phyloP scores from a whole-genome alignment of 2,113 vertebrate species.

The Azemiops feae region DNA sequence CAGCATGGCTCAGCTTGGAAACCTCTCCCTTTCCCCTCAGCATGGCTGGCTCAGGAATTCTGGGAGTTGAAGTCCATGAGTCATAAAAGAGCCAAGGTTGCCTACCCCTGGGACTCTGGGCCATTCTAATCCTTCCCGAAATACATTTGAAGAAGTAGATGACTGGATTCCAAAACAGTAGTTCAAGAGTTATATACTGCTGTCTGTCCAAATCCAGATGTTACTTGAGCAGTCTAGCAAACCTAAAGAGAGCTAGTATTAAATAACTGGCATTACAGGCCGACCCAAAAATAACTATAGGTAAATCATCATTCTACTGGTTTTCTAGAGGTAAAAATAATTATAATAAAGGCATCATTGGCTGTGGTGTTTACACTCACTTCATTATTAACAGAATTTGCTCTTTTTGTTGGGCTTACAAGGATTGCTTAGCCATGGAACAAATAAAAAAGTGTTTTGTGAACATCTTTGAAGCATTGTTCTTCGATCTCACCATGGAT shows the following conservation, averaged over 20 bases:
- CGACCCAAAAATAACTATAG: neutral
- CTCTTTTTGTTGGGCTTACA: neutral
- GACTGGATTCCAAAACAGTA: neutral
- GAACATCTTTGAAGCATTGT: neutral
- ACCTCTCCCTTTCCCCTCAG: no score
- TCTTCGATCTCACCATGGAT: neutral
- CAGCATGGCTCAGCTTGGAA: no score
- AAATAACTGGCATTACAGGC: neutral
- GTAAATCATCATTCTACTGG: neutral
- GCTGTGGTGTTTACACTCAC: neutral
- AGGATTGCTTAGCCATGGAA: neutral
- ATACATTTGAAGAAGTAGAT: neutral
- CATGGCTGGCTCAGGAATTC: no score
- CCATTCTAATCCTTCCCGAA: neutral
- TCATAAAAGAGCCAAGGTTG: no score
- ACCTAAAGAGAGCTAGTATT: neutral
- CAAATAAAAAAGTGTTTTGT: neutral
- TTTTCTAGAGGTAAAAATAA: neutral
- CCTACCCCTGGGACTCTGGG: neutral
- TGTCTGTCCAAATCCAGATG: neutral
- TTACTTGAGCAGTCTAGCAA: neutral
- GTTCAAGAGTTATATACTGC: neutral
- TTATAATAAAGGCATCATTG: neutral
- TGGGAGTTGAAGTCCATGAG: no score
- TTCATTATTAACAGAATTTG: neutral